Base-by-base conservation (phyloP, 2,113 vertebrate species). In the Xerus inauris region DNA sequence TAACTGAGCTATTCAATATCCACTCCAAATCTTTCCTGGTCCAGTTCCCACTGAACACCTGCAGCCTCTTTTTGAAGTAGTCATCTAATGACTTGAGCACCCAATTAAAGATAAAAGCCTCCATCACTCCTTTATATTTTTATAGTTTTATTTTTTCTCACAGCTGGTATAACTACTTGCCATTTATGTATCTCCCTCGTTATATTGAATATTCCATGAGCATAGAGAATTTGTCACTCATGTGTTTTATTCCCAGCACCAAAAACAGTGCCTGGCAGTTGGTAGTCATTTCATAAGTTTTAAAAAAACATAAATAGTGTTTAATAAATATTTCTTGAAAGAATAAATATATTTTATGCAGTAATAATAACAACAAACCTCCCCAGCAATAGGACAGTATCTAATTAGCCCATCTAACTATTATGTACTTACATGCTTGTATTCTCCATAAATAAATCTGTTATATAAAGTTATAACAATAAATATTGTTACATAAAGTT, bases 261-360 rank as follows among this genome's bases (percentile, higher is more conserved):
- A 54, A 49, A 87, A 94, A 87, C 49, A 69, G 38, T 59, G 75
- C 81, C 79, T 73, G 45, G 67, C 54, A 67, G 67, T 51, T 24
- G 59, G 30, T 22, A 65, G 59, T 57, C 81, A 92, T 45, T 85
- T 81, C 38, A 42, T 32, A 72, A 85, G 64, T 86, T 91, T 91
- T 93, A 79, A 42, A 62, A 28, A 62, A 62, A 26, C 30, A 94
- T 54, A 87, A 54, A 90, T 84, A 84, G 8, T 54, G 42, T 75
- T 64, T 92, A 95, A 86, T 87, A 95, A 95, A 95, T 87, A 86
- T 80, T 77, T 92, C 10, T n/a, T 87, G 65, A 83, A 94, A 76
- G 42, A 94, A 94, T 73, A 86, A 72, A 85, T 84, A 49, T 72
- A 72, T 82, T 91, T 49, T 95, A 35, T 71, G 76, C 72, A 38